Base-by-base conservation (phyloP, 1,140 invertebrate species). In the Zaprionus inermis region DNA sequence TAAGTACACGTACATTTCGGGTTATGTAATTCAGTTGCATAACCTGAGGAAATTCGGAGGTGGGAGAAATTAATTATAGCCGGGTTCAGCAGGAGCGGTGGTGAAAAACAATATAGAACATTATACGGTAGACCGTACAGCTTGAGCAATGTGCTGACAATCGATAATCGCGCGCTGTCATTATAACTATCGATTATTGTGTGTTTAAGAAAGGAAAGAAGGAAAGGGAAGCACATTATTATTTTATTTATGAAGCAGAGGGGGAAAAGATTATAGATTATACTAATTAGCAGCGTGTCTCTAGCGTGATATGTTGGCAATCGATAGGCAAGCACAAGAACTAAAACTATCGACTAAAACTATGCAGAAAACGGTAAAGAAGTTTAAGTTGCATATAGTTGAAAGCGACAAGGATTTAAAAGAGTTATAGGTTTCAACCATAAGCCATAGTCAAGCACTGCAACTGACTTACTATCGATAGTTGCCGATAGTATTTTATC, bases 1-100 rank as follows among this genome's bases (percentile, higher is more conserved):
- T 49, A 49, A 22, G 44, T 49, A 49, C 10, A 18, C 30, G n/a
- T n/a, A n/a, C n/a, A n/a, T n/a, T n/a, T n/a, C n/a, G 7, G n/a
- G 18, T 49, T 22, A 12, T 49, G 11, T 49, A 49, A 49, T 49
- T 18, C 44, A 20, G 44, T 12, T 49, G 44, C 44, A 46, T 46
- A 18, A 5, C 36, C 9, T 16, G n/a, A 9, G 38, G 7, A 16
- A 16, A 16, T 9, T 14, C 7, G 38, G 6, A 9, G 7, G 38
- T 16, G 0, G 14, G 10, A n/a, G 14, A 16, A n/a, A n/a, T n/a
- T 4, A 44, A 44, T 44, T 44, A 38, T 7, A 6, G 14, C 14
- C 2, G 14, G 14, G 36, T 38, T 14, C 12, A 41, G 6, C n/a
- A 6, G 5, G 4, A 14, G 5, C 0, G 4, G 3, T 12, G 12